phyloP scores from a whole-genome alignment of 2,797 vertebrate species.

The Jordanella pulchra region DNA sequence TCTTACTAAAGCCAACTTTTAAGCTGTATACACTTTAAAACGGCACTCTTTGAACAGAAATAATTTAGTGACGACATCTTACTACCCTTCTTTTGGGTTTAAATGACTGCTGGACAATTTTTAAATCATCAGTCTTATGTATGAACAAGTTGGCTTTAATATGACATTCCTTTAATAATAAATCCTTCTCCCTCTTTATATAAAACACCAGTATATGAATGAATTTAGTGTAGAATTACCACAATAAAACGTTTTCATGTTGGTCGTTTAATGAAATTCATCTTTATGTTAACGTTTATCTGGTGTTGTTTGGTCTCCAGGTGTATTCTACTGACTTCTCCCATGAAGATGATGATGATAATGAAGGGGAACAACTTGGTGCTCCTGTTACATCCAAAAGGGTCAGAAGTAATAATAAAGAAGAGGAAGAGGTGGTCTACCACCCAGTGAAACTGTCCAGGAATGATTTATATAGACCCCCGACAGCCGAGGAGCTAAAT shows the following conservation, averaged over 20 bases:
- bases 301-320: conserved; percentile 43
- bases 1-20: not conserved
- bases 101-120: not conserved
- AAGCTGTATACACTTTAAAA: not conserved
- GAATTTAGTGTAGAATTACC: not conserved
- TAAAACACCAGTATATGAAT: not conserved
- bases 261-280: not conserved
- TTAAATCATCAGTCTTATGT: not conserved
- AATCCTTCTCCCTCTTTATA: not conserved
- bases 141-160: not conserved
- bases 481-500: conserved; percentile 90
- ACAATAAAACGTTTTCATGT: not conserved
- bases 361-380: conserved; percentile 32
- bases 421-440: conserved; percentile 51
- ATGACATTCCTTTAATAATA: not conserved
- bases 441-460: conserved; percentile 85
- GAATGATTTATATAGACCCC: conserved; percentile 88
- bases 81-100: not conserved
- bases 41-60: not conserved
- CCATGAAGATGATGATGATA: not conserved
- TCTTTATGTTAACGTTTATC: not conserved
- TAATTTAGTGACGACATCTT: not conserved
- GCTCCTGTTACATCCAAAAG: conserved; percentile 64
- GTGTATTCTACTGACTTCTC: conserved; percentile 39
- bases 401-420: conserved; percentile 44